phyloP scores from a whole-genome alignment of 1,140 invertebrate species.

The Lutraria rhynchaena region DNA sequence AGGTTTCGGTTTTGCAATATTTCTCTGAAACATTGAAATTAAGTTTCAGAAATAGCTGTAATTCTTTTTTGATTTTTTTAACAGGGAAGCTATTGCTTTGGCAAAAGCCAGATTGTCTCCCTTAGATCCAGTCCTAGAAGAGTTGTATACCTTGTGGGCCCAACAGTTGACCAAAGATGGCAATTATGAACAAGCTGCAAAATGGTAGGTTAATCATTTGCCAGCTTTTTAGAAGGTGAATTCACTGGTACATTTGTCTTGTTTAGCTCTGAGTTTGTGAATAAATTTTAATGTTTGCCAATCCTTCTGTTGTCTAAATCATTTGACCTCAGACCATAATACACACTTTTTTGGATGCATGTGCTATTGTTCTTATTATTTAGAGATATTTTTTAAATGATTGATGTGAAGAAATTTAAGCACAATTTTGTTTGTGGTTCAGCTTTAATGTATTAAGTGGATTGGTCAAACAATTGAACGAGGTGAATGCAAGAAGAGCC shows the following conservation, averaged over 20 bases:
- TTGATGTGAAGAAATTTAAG: too few species aligned
- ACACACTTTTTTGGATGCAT: too few species aligned
- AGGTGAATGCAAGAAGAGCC: too few species aligned
- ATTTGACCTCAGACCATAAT: background rate
- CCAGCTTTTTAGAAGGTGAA: background rate
- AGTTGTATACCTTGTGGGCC: slow-evolving; percentile 85
- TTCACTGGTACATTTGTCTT: background rate
- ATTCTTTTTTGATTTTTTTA: slow-evolving; percentile 15
- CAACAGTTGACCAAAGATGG: slow-evolving; percentile 81
- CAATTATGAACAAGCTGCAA: slow-evolving; percentile 85
- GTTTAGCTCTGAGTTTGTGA: background rate
- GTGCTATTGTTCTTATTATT: too few species aligned
- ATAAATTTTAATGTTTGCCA: background rate
- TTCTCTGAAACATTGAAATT: too few species aligned
- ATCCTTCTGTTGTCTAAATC: background rate
- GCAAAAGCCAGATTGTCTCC: slow-evolving; percentile 84
- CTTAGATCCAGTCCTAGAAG: slow-evolving; percentile 83
- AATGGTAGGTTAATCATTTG: slow-evolving; percentile 83
- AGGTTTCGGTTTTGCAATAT: too few species aligned
- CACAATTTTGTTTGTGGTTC: too few species aligned
- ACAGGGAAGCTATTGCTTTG: slow-evolving; percentile 86
- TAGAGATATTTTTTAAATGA: too few species aligned
- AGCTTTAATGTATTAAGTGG: too few species aligned
- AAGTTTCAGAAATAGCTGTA: too few species aligned
- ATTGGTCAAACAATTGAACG: too few species aligned